phyloP scores from a whole-genome alignment of 2,888 invertebrate genomes.

The Dryocosmus kuriphilus region DNA sequence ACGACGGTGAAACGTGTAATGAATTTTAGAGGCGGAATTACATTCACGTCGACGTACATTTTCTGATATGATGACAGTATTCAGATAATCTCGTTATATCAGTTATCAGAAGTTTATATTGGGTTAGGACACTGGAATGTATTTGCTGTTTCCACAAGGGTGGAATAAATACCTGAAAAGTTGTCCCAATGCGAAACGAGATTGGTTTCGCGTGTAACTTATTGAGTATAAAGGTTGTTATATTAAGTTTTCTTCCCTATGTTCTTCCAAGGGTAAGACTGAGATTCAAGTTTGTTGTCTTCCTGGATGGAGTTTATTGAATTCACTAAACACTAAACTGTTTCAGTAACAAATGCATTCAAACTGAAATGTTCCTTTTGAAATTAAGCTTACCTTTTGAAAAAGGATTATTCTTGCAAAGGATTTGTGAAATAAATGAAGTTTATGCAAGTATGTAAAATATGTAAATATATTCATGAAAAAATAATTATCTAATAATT shows the following conservation, averaged over 20 bases:
- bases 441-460: too few relatives aligned
- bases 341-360: neutral
- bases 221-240: neutral
- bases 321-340: neutral
- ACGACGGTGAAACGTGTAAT: neutral
- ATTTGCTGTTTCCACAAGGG: constrained; percentile 58
- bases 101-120: constrained; percentile 68
- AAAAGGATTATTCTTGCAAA: neutral
- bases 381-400: neutral
- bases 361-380: neutral
- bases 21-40: constrained; percentile 49
- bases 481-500: too few relatives aligned
- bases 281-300: constrained; percentile 10
- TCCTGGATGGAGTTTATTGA: neutral
- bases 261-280: constrained; percentile 7
- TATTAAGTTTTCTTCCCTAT: neutral
- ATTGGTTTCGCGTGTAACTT: constrained; percentile 26
- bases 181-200: constrained; percentile 6
- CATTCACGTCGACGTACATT: constrained; percentile 55
- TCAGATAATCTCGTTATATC: constrained; percentile 68
- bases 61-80: constrained; percentile 59
- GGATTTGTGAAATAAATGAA: neutral
- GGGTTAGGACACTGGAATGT: constrained; percentile 62
- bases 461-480: too few relatives aligned
- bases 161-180: constrained; percentile 9